These are phyloP conservation scores for Climacteris rufus DNA, from an alignment of 2,113 vertebrate genomes.

Conservation along the genomic window DNA sequence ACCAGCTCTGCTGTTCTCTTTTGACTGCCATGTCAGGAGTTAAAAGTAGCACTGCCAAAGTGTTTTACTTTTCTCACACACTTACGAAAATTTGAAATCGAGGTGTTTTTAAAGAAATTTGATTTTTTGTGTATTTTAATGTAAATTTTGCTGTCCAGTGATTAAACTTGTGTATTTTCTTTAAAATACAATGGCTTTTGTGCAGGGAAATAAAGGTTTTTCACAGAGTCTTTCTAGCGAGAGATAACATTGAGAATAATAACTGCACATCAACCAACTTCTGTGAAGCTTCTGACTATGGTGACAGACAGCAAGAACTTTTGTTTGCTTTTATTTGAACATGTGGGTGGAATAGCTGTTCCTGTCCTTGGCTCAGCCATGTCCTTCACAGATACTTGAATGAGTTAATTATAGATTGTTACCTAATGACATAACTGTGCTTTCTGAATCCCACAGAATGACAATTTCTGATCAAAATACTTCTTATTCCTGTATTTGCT, in stretches of 20 bases:
- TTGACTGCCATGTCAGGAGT: background rate
- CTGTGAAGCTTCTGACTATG: conserved; percentile 28
- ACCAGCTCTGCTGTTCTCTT: background rate
- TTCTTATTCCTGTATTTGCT: conserved; percentile 30
- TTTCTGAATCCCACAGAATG: conserved; percentile 59
- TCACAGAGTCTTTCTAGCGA: background rate
- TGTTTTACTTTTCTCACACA: background rate
- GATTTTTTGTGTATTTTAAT: background rate
- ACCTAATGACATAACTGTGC: conserved; percentile 61
- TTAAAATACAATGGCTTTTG: background rate
- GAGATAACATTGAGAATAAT: conserved; percentile 34
- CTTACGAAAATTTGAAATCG: background rate
- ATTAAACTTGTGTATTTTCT: background rate
- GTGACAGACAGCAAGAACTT: conserved; percentile 65
- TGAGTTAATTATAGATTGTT: conserved; percentile 70
- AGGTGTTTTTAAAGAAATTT: background rate
- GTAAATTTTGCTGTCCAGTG: background rate
- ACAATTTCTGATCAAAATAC: conserved; percentile 50
- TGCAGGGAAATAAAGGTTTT: background rate
- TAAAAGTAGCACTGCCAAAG: background rate
- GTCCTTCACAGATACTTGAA: conserved; percentile 66
- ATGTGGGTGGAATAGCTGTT: conserved; percentile 51
- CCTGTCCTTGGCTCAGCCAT: conserved; percentile 37
- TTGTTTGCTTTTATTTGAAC: conserved; percentile 43
- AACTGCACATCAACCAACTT: conserved; percentile 40